Base-by-base conservation (phyloP, 2,888 invertebrate species). In the Malthinus flaveolus region DNA sequence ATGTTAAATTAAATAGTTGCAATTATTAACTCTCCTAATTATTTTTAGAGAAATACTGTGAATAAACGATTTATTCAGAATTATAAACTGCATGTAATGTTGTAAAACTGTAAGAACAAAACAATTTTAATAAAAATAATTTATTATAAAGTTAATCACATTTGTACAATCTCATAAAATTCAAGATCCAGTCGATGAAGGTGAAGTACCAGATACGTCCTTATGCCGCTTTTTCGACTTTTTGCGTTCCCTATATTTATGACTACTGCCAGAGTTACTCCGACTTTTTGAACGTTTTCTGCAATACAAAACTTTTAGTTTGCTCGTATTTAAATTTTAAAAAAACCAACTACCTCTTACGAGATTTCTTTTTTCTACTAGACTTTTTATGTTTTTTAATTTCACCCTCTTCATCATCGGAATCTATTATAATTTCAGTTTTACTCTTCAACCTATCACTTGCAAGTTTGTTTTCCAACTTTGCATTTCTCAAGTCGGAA, bases 331-430 rank as follows among this genome's bases (percentile, higher is more conserved):
- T 15, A 49, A 53, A 46, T n/a, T 11, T 7, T n/a, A n/a, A n/a
- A 39, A 50, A 57, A 51, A 49, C 11, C 10, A 31, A 39, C 68
- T 70, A 82, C 82, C 82, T 79, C 75, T 79, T 81, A 65, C 80
- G 79, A 2, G 79, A 77, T 59, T 78, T 81, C 61, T 81, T 82
- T 71, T 79, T 81, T 63, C 79, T 81, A 56, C 77, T 78, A 33
- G 76, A 76, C 50, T 76, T 78, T 61, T 75, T 79, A 53, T 74
- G 75, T 42, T 67, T 68, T 63, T 70, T 77, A 54, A 76, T 78
- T 37, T 74, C 73, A 12, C 78, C 79, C 5, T 72, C 70, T 46
- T 72, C 72, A 10, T 68, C 66, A 31, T 68, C 70, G 0, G 70
- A 70, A 44, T 71, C 71, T 32, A 64, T 65, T 12, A 58, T 53